Conservation (phyloP, 2,888 invertebrate genomes). For the Alcis repandata region DNA sequence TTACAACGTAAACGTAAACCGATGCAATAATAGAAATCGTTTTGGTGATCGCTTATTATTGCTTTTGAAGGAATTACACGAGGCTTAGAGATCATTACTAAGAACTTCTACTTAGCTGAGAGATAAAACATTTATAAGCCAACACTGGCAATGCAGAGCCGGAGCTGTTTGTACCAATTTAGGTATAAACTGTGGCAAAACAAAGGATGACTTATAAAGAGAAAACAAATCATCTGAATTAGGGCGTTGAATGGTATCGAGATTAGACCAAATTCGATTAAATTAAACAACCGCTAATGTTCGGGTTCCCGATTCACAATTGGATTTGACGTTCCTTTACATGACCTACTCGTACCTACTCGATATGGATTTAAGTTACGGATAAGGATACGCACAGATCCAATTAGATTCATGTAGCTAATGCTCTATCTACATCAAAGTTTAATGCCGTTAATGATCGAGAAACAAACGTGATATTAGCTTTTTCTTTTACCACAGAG, state of each 20-base stretch:
- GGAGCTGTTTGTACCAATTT: constrained; percentile 20
- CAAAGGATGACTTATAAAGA: constrained; percentile 16
- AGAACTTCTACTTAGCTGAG: constrained; percentile 33
- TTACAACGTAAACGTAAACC: no score
- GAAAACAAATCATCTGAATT: constrained; percentile 20
- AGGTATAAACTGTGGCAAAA: constrained; percentile 2
- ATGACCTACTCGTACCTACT: neutral
- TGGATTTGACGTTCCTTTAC: constrained; percentile 22
- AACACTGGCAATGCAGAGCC: neutral
- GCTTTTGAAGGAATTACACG: constrained; percentile 22
- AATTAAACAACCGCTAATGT: constrained; percentile 16
- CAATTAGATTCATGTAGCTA: constrained; percentile 5
- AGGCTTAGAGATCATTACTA: constrained; percentile 25
- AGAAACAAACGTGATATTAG: neutral
- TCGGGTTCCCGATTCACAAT: constrained; percentile 15
- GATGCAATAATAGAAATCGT: no score
- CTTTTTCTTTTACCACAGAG: neutral
- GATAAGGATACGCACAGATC: neutral
- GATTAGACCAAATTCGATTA: constrained; percentile 20
- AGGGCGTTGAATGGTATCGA: constrained; percentile 21
- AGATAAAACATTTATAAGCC: constrained; percentile 34
- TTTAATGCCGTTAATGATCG: constrained; percentile 1
- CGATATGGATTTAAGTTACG: constrained; percentile 12
- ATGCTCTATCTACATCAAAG: neutral
- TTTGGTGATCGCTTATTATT: constrained; percentile 7